Evolutionary conservation across 2,113 vertebrate genomes (phyloP).

Genomic region (Tetrao urogallus): DNA sequence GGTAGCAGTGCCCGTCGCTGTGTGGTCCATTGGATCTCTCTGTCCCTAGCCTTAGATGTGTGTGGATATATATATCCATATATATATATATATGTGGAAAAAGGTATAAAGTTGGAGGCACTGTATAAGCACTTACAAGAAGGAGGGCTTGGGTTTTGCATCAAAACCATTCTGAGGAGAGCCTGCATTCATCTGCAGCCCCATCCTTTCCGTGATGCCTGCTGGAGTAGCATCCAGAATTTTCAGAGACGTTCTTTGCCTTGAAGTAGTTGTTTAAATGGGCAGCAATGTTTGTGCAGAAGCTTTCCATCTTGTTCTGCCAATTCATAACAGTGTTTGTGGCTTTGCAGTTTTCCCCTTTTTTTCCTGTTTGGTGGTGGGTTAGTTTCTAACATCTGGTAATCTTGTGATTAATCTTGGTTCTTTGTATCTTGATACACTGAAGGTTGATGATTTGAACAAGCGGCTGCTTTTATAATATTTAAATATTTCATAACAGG

Average conservation of each 20-base stretch:
- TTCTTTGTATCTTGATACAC: neutral
- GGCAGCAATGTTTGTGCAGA: neutral
- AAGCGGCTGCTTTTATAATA: neutral
- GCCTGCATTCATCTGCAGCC: neutral
- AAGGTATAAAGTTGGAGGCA: neutral
- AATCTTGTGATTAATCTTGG: neutral
- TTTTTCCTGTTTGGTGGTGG: neutral
- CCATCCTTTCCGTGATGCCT: neutral
- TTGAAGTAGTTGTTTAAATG: neutral
- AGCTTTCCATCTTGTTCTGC: neutral
- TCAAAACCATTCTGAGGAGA: fast-evolving
- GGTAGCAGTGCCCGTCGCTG: neutral
- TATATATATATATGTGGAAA: no score
- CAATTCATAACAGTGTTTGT: neutral
- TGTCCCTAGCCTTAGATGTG: neutral
- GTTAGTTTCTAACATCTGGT: neutral
- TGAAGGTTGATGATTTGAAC: neutral
- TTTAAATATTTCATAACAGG: neutral
- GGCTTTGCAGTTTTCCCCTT: neutral
- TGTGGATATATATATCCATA: no score
- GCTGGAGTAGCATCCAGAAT: neutral
- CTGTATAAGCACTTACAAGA: neutral
- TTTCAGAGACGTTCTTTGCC: neutral
- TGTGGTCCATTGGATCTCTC: neutral
- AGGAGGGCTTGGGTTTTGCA: neutral